Evolutionary conservation across 2,113 vertebrate species (phyloP).

Genomic region (Sisor rabdophorus): DNA sequence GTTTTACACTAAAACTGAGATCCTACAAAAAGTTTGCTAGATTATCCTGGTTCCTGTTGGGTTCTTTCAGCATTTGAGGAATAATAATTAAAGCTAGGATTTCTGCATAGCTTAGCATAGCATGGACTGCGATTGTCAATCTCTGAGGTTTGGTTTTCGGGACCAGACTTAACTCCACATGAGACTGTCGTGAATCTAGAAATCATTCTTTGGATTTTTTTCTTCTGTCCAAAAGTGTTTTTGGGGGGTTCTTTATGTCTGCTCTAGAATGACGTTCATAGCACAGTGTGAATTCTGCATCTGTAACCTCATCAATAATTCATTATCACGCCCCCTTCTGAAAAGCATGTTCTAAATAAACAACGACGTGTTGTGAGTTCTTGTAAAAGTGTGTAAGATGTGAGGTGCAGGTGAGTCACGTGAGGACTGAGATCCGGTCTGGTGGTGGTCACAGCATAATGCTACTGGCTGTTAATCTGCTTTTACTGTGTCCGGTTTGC

Average conservation of each 20-base stretch:
- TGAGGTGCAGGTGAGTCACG: not conserved
- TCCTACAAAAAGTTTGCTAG: not conserved
- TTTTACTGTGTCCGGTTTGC: not conserved
- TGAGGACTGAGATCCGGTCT: not conserved
- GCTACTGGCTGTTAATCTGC: not conserved
- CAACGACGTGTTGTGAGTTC: not conserved
- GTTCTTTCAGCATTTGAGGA: not conserved
- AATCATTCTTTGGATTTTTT: not conserved
- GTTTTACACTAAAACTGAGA: no score
- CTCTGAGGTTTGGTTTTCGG: not conserved
- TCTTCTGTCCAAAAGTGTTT: no score
- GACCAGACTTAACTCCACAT: not conserved
- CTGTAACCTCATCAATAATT: conserved; percentile 31
- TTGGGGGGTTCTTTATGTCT: not conserved
- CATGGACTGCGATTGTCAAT: not conserved
- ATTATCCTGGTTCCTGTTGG: not conserved
- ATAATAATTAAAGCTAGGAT: not conserved
- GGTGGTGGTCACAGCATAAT: not conserved
- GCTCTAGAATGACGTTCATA: not conserved
- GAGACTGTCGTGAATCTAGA: not conserved
- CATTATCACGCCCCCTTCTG: not conserved
- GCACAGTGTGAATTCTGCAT: not conserved
- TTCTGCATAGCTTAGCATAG: not conserved
- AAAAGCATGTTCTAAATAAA: conserved; percentile 24
- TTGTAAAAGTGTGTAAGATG: no score